Conservation (phyloP, 2,797 vertebrate genomes). For the Sternotherus odoratus region DNA sequence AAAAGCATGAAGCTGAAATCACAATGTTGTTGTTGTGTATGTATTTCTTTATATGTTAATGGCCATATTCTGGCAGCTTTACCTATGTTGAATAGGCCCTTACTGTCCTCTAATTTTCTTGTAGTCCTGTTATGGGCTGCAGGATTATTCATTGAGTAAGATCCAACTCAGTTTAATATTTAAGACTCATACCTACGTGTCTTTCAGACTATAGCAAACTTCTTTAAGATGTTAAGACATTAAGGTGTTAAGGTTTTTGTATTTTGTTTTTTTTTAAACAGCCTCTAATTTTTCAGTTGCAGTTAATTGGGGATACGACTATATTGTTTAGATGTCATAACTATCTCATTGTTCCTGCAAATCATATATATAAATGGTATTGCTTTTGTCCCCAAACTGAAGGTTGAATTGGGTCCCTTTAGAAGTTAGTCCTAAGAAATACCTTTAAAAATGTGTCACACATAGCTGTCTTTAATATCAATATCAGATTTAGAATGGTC, state of each 20-base stretch:
- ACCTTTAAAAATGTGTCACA: background rate
- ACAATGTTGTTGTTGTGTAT: background rate
- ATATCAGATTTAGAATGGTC: background rate
- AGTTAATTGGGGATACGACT: background rate
- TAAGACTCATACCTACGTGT: background rate
- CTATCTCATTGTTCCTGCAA: background rate
- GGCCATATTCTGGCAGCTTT: background rate
- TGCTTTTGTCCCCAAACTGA: background rate
- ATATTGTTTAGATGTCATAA: background rate
- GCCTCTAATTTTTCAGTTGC: background rate
- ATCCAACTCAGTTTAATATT: background rate
- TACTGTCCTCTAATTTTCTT: background rate
- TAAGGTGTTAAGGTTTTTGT: background rate
- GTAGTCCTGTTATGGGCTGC: background rate
- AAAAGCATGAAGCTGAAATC: constrained; percentile 19
- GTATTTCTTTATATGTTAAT: background rate
- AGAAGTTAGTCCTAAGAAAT: background rate
- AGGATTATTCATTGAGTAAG: background rate
- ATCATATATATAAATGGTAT: background rate
- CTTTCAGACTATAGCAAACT: background rate
- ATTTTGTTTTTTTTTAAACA: background rate
- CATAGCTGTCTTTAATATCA: background rate
- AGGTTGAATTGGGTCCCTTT: background rate
- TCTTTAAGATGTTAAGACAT: background rate
- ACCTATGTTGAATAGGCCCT: background rate